A percentile compares a stretch with the other conserved stretches of the same genome.
These are phyloP conservation scores for Aplidium turbinatum DNA, from an alignment of 23 tunicate genomes.

Conservation along the genomic window DNA sequence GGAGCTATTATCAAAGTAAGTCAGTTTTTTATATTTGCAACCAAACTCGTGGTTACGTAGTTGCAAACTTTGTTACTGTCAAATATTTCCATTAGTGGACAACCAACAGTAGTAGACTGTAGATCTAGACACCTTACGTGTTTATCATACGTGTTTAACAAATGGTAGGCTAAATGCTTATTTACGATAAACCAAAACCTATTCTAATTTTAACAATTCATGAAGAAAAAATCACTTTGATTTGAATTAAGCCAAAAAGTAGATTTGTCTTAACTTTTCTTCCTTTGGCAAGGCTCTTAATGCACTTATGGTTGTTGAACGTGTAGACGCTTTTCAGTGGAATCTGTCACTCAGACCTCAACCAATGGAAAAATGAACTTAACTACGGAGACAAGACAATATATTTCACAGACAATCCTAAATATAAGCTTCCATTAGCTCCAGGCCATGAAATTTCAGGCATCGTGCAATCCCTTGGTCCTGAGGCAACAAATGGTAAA, in stretches of 20 bases:
- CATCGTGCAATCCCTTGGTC: slow-evolving; percentile 54
- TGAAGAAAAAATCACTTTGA: no score
- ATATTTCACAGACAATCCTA: slow-evolving; percentile 58
- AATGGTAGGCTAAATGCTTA: no score
- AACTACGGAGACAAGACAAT: slow-evolving; percentile 30
- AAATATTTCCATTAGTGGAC: no score
- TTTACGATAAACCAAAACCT: no score
- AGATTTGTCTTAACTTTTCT: background rate
- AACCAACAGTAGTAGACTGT: no score
- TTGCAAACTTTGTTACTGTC: background rate
- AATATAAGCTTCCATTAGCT: slow-evolving; percentile 45
- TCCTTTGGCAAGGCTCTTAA: background rate
- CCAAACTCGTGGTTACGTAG: background rate
- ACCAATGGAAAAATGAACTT: slow-evolving; percentile 57
- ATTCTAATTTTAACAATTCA: no score
- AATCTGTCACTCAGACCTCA: slow-evolving; percentile 83
- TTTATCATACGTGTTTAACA: no score
- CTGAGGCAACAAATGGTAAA: slow-evolving; percentile 20
- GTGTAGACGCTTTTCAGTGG: slow-evolving; percentile 65
- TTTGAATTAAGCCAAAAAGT: no score
- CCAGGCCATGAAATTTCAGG: slow-evolving; percentile 89
- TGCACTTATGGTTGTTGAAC: no score
- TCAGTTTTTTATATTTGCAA: background rate
- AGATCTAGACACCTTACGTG: no score
- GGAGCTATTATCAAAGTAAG: slow-evolving; percentile 46